phyloP scores from a whole-genome alignment of 2,888 invertebrate species.

The Nephrotoma guestfalica region DNA sequence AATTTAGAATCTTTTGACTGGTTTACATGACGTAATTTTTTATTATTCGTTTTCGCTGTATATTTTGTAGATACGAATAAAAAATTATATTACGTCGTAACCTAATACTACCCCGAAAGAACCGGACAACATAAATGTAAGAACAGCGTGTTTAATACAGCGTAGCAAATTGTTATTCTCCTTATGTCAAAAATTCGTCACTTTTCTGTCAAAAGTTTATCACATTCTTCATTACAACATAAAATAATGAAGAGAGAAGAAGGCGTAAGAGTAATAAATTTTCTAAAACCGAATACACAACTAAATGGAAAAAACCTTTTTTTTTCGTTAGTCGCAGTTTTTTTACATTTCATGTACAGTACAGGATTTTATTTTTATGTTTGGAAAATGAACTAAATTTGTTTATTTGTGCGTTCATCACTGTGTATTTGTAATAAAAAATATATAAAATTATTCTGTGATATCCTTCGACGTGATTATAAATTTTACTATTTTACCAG shows the following conservation, averaged over 20 bases:
- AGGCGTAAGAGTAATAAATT: not conserved
- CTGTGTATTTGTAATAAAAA: not conserved
- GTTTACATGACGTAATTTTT: not conserved
- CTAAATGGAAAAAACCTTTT: not conserved
- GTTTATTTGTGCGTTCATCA: not conserved
- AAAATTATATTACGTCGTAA: conserved; percentile 2
- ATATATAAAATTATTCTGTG: not conserved
- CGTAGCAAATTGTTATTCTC: not conserved
- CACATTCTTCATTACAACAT: conserved; percentile 4
- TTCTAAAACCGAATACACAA: not conserved
- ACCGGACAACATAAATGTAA: not conserved
- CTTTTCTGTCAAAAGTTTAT: not conserved
- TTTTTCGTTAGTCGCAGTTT: not conserved
- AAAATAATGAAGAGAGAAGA: conserved; percentile 5
- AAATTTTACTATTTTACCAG: conserved; percentile 15
- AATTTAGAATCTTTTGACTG: not conserved
- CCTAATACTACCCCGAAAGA: not conserved
- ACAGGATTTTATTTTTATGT: not conserved
- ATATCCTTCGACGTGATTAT: not conserved
- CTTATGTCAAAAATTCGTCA: conserved; percentile 1
- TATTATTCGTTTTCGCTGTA: not conserved
- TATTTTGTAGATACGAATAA: not conserved
- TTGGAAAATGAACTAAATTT: not conserved
- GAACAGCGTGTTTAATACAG: not conserved
- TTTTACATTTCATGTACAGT: not conserved